Conservation (phyloP, 2,113 vertebrate genomes). For the Pholis gunnellus region DNA sequence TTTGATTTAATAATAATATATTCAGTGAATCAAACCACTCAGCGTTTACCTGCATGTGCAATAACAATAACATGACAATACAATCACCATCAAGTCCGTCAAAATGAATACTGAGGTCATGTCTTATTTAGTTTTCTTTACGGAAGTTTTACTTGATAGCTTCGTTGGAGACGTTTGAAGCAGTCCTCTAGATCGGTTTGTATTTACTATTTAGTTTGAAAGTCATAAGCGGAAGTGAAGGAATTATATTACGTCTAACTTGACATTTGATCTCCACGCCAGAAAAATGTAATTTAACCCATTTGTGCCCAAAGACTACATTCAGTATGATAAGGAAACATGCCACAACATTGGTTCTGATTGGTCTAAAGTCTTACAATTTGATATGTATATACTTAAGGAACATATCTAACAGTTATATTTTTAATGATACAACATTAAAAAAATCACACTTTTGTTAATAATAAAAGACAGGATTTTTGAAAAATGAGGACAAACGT, state of each 20-base stretch:
- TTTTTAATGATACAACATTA: no score
- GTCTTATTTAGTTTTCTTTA: background rate
- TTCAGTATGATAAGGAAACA: no score
- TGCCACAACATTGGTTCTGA: no score
- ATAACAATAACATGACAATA: no score
- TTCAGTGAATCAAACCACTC: background rate
- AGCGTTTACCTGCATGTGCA: background rate
- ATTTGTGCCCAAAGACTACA: background rate
- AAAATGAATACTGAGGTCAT: no score
- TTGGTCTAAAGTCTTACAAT: no score
- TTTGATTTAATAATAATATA: background rate
- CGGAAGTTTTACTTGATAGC: background rate
- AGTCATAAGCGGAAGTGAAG: background rate
- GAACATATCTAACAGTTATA: no score
- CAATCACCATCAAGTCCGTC: no score
- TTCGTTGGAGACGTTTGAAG: background rate
- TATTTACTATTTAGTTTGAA: slow-evolving; percentile 5
- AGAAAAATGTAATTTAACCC: background rate
- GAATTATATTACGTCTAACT: background rate
- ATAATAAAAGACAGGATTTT: no score
- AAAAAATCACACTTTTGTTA: no score
- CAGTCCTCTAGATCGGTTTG: background rate
- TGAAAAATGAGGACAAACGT: no score
- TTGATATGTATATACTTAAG: no score
- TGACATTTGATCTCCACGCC: background rate